Evolutionary conservation across 2,797 vertebrate genomes (phyloP).

Genomic region (Steatocranus sp.): DNA sequence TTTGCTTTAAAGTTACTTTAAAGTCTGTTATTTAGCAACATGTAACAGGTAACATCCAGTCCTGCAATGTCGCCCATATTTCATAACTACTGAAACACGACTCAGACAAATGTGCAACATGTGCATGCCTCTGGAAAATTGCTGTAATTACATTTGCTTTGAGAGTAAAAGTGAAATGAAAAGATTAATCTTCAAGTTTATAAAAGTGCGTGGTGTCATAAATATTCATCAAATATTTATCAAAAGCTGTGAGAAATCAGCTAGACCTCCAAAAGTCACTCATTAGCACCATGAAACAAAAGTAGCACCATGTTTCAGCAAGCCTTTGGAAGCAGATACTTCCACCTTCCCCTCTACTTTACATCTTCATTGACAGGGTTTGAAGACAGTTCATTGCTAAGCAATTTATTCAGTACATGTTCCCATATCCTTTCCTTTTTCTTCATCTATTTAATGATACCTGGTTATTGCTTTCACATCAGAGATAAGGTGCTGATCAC

Average conservation of each 20-base stretch:
- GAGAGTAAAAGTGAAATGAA: background rate
- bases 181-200: background rate
- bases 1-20: background rate
- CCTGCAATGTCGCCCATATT: background rate
- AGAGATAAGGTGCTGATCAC: conserved; percentile 20
- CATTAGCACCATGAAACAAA: background rate
- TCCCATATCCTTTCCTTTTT: background rate
- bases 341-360: background rate
- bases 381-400: conserved; percentile 26
- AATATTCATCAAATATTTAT: background rate
- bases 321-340: background rate
- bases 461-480: conserved; percentile 30
- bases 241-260: background rate
- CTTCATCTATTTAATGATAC: background rate
- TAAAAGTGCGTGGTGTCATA: background rate
- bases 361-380: background rate
- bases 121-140: background rate
- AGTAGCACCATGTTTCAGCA: background rate
- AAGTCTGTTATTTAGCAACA: background rate
- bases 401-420: conserved; percentile 6
- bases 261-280: background rate
- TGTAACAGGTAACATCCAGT: background rate
- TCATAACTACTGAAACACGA: background rate
- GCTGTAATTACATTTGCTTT: background rate
- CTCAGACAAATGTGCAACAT: background rate